Base-by-base conservation (phyloP, 1,140 invertebrate species). In the Drosophila virilis region DNA sequence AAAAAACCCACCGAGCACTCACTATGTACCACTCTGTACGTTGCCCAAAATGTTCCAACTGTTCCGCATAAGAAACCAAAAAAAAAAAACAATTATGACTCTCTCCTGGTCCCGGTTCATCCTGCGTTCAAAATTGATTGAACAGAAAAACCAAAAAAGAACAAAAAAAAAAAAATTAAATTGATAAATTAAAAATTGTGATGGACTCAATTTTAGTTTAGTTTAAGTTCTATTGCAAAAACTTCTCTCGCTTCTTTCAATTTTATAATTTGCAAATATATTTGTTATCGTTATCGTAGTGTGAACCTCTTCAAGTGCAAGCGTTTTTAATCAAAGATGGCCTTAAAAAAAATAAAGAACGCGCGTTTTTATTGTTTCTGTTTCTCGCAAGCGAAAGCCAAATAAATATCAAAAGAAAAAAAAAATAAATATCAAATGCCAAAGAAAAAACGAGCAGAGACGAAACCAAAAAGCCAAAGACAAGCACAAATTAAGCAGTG, bases 311-410 rank as follows among this genome's bases (percentile, higher is more conserved):
- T 50, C 86, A 73, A 88, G 72, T 78, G 70, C 90, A 91, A 91
- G 86, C 93, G 88, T 91, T 92, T 92, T 92, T 92, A 91, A 90
- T 90, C 89, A 92, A 92, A 91, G 90, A 92, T 88, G 73, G 76
- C 78, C 70, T 37, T 13, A 33, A 40, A 46, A 17, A 17, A 51
- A 46, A 45, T 17, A 60, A 51, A 67, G 13, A 38, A 58, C 62
- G 61, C 54, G 67, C 50, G 59, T 72, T 72, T 76, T 72, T 72
- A 76, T 71, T 74, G 58, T 75, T 74, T 74, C 43, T 70, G 72
- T 74, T 74, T 74, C 72, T 74, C 69, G 46, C 61, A 61, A 62
- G 45, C 43, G 45, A 78, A 57, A 57, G 43, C 8, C 48, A 57
- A 67, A 52, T 42, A 33, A 67, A 74, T 17, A 32, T 46, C 35